phyloP scores from a whole-genome alignment of 2,888 invertebrate genomes.

The Plebejus anna region DNA sequence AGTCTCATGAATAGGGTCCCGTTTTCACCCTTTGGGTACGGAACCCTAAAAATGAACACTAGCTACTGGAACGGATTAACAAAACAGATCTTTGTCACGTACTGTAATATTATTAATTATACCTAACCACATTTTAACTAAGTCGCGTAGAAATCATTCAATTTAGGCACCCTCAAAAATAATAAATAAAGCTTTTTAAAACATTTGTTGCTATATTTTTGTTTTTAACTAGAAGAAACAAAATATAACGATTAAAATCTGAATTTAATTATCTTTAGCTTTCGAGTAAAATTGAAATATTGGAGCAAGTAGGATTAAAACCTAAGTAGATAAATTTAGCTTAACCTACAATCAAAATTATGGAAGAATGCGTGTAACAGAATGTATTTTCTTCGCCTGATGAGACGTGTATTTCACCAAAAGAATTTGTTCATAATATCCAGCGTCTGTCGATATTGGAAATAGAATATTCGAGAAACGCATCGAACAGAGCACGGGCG shows the following conservation, averaged over 20 bases:
- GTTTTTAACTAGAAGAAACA: background rate
- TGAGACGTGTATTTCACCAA: background rate
- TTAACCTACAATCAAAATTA: no score
- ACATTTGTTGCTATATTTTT: background rate
- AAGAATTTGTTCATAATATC: constrained; percentile 21
- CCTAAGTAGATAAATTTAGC: no score
- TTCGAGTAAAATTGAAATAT: no score
- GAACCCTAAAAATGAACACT: background rate
- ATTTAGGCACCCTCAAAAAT: background rate
- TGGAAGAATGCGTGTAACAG: no score
- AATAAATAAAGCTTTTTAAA: background rate
- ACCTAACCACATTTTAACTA: background rate
- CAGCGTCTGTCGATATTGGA: constrained; percentile 12
- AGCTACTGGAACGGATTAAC: background rate
- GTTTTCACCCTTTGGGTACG: no score
- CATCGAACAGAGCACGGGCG: constrained; percentile 50
- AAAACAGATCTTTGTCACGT: background rate
- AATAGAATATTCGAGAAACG: constrained; percentile 26
- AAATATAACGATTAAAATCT: background rate
- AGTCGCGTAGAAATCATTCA: background rate
- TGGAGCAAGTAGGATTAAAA: no score
- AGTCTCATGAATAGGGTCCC: no score
- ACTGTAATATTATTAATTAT: background rate
- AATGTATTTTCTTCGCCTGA: background rate
- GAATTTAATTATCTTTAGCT: no score